Evolutionary conservation across 2,888 invertebrate genomes (phyloP).

Genomic region (Gibbula magus): DNA sequence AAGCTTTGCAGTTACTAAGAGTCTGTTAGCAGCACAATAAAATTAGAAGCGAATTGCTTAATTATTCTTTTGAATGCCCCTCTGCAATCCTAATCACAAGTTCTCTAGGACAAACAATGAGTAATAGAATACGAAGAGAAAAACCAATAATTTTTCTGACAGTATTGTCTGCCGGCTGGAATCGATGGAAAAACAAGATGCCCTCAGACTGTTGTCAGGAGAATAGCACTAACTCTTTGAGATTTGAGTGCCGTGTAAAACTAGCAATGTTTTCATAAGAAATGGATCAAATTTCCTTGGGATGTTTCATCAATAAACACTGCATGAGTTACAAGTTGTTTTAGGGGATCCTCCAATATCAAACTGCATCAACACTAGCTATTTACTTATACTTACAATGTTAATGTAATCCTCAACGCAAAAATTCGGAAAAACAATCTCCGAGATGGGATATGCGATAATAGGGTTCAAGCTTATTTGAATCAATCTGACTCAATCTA

Average conservation of each 20-base stretch:
- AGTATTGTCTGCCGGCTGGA: background rate
- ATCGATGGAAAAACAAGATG: background rate
- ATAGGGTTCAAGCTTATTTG: no score
- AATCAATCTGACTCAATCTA: no score
- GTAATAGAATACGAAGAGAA: background rate
- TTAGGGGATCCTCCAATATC: background rate
- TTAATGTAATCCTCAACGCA: background rate
- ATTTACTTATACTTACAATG: background rate
- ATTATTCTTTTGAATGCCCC: slow-evolving; percentile 1
- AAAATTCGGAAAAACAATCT: no score
- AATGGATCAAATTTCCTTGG: slow-evolving; percentile 15
- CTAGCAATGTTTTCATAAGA: slow-evolving; percentile 8
- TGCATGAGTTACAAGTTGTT: slow-evolving; percentile 6
- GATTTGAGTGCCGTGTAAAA: background rate
- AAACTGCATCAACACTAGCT: background rate
- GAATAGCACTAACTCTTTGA: background rate
- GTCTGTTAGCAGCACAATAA: slow-evolving; percentile 11
- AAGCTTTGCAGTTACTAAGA: slow-evolving; percentile 5
- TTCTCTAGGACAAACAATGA: slow-evolving; percentile 11
- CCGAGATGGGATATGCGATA: no score
- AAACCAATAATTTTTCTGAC: background rate
- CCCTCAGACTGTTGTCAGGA: background rate
- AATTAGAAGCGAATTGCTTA: slow-evolving; percentile 9
- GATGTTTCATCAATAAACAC: slow-evolving; percentile 7
- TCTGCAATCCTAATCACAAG: background rate